Conservation (phyloP, 2,888 invertebrate genomes). For the Scelioninae gen. 1 region DNA sequence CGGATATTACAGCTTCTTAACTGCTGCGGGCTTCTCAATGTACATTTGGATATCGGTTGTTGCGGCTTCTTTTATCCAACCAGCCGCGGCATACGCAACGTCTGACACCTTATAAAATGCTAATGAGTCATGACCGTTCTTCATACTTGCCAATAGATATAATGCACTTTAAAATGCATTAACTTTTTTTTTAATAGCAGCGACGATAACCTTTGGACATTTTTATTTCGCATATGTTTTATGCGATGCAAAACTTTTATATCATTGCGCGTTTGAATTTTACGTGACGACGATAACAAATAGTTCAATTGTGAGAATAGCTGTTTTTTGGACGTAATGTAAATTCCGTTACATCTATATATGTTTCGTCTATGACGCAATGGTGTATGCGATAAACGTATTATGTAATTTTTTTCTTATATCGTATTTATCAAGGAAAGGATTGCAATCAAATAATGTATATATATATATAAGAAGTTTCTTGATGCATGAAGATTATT, state of each 20-base stretch:
- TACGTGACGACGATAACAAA: too few relatives aligned
- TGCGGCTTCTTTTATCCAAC: constrained; percentile 72
- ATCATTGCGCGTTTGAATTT: too few relatives aligned
- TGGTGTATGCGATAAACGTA: constrained; percentile 25
- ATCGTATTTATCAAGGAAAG: constrained; percentile 51
- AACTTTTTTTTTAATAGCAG: neutral
- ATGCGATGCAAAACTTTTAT: too few relatives aligned
- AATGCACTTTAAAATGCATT: constrained; percentile 8
- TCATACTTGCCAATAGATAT: constrained; percentile 1
- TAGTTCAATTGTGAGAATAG: too few relatives aligned
- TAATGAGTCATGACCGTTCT: constrained; percentile 75
- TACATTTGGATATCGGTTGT: constrained; percentile 58
- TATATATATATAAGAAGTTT: constrained; percentile 39
- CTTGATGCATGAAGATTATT: constrained; percentile 41
- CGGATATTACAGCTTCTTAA: constrained; percentile 76
- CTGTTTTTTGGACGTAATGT: too few relatives aligned
- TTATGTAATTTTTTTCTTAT: constrained; percentile 30
- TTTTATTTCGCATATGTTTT: too few relatives aligned
- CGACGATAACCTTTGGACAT: too few relatives aligned
- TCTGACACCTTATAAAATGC: constrained; percentile 75
- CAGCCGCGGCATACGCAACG: constrained; percentile 72
- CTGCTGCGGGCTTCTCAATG: constrained; percentile 66
- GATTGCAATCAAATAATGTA: constrained; percentile 46
- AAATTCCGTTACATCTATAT: neutral
- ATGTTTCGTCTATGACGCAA: constrained; percentile 4